Percentiles rank a stretch among this genome's conserved stretches.
Evolutionary conservation across 2,113 vertebrate genomes (phyloP).

Genomic region (Pundamilia nyererei): DNA sequence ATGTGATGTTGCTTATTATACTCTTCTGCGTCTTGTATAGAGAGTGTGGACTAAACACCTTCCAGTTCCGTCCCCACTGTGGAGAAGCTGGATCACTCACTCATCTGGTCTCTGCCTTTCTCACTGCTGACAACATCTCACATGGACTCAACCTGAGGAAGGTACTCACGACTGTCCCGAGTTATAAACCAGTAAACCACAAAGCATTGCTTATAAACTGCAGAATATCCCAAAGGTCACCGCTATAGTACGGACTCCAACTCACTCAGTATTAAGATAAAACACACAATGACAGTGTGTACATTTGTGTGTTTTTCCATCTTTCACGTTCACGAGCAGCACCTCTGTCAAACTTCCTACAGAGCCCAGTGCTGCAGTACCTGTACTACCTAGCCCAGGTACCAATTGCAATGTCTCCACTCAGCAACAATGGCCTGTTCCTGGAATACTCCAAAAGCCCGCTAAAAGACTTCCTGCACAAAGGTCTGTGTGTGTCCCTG

Average conservation of each 20-base stretch:
- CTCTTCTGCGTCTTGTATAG: slow-evolving; percentile 51
- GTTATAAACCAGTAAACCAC: neutral
- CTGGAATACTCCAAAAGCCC: slow-evolving; percentile 93
- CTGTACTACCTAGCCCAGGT: slow-evolving; percentile 92
- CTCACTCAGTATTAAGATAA: neutral
- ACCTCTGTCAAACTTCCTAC: neutral
- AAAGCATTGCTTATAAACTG: neutral
- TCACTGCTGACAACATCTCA: slow-evolving; percentile 91
- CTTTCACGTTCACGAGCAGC: neutral
- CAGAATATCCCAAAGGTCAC: neutral
- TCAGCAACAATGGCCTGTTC: slow-evolving; percentile 94
- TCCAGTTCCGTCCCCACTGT: slow-evolving; percentile 90
- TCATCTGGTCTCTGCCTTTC: slow-evolving; percentile 88
- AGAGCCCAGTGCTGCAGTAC: slow-evolving; percentile 93
- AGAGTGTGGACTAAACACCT: slow-evolving; percentile 85
- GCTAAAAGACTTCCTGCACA: slow-evolving; percentile 86
- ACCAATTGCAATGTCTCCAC: slow-evolving; percentile 93
- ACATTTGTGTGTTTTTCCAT: neutral
- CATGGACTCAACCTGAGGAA: slow-evolving; percentile 91
- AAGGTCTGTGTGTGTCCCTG: slow-evolving; percentile 85
- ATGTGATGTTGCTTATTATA: neutral
- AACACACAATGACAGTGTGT: neutral
- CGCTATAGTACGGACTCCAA: neutral
- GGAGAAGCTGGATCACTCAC: slow-evolving; percentile 93
- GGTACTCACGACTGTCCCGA: slow-evolving; percentile 55